Conservation (phyloP, 2,797 vertebrate species). For the Brachyalestes nurse region DNA sequence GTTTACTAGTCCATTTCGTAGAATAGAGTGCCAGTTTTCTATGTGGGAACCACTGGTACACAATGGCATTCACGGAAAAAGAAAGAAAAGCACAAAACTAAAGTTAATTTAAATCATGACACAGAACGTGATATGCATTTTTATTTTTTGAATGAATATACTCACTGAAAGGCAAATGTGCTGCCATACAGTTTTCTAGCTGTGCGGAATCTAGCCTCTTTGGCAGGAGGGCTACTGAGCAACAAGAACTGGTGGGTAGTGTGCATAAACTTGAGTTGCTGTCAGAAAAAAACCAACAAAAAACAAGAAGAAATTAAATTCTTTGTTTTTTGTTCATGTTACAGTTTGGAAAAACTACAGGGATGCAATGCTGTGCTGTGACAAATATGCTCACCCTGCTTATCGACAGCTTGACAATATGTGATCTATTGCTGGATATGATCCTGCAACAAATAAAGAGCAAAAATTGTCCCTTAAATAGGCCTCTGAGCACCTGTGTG, state of each 20-base stretch:
- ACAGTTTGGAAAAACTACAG: neutral
- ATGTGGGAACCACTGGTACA: slow-evolving; percentile 82
- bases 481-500: neutral
- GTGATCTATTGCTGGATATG: slow-evolving; percentile 95
- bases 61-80: slow-evolving; percentile 21
- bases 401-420: slow-evolving; percentile 94
- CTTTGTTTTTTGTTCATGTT: neutral
- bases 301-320: neutral
- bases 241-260: slow-evolving; percentile 97
- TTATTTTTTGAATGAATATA: slow-evolving; percentile 38
- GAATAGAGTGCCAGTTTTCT: slow-evolving; percentile 98
- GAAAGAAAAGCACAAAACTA: neutral
- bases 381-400: slow-evolving; percentile 81
- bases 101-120: neutral
- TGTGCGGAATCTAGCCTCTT: slow-evolving; percentile 92
- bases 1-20: slow-evolving; percentile 94
- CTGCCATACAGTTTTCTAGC: slow-evolving; percentile 94
- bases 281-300: slow-evolving; percentile 52
- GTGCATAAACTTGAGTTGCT: slow-evolving; percentile 99
- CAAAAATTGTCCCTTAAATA: slow-evolving; percentile 15
- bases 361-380: neutral
- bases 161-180: slow-evolving; percentile 98
- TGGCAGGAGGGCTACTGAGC: slow-evolving; percentile 94
- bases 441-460: slow-evolving; percentile 80
- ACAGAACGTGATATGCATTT: neutral